Conservation (phyloP, 2,797 vertebrate genomes). For the Oceanodroma leucorhoa region DNA sequence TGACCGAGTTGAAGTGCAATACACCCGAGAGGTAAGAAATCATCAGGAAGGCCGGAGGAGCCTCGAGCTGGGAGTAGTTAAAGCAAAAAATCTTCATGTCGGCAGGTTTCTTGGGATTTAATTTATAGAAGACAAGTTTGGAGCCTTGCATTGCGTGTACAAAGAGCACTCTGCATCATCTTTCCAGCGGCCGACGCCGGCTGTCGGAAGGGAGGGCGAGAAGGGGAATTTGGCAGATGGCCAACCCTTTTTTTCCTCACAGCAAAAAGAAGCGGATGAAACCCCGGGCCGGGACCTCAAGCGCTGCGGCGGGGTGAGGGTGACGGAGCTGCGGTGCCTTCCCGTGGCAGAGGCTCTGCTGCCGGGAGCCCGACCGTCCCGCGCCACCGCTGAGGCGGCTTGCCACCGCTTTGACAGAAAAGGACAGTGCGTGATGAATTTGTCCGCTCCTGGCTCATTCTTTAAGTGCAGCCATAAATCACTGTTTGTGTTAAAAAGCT, state of each 20-base stretch:
- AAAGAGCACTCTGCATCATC: not conserved
- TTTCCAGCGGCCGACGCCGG: not conserved
- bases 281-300: not conserved
- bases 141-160: accelerated
- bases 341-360: accelerated
- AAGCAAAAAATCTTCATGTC: not conserved
- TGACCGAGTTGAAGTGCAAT: not conserved
- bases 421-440: not conserved
- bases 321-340: not conserved
- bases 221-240: not conserved
- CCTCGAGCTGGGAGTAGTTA: not conserved
- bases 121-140: not conserved
- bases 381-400: accelerated
- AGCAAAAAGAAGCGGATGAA: not conserved
- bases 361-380: accelerated
- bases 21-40: not conserved
- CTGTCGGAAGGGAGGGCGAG: not conserved
- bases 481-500: not conserved
- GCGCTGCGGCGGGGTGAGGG: accelerated
- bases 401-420: not conserved
- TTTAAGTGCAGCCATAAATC: conserved; percentile 34
- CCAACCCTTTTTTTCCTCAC: not conserved
- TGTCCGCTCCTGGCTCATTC: not conserved
- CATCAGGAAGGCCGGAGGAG: not conserved
- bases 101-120: not conserved